Evolutionary conservation across 2,113 vertebrate species (phyloP).

Genomic region (Scytalopus superciliaris): DNA sequence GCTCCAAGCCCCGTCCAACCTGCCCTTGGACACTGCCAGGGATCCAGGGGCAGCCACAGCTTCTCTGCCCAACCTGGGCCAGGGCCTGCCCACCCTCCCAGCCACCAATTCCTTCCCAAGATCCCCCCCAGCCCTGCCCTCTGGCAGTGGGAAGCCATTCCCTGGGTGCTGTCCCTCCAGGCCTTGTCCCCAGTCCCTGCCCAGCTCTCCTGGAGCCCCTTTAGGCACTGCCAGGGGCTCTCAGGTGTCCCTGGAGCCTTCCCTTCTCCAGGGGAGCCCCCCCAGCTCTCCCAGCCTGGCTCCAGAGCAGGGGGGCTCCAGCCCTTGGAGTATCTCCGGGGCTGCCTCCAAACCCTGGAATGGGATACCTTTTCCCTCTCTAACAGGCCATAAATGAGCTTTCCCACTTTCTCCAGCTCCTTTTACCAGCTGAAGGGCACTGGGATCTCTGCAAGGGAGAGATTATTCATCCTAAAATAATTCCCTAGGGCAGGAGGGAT

Average conservation of each 20-base stretch:
- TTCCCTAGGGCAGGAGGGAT: rapidly evolving
- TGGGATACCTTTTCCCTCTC: background rate
- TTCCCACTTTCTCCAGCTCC: background rate
- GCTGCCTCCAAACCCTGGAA: background rate
- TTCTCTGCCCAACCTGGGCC: background rate
- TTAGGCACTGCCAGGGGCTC: rapidly evolving
- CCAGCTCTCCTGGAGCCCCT: background rate
- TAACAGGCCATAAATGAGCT: background rate
- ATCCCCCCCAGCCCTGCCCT: background rate
- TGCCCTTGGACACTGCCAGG: background rate
- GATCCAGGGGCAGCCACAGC: background rate
- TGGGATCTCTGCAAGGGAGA: rapidly evolving
- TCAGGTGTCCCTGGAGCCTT: rapidly evolving
- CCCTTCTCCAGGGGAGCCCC: background rate
- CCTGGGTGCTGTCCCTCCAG: background rate
- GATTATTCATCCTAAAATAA: background rate
- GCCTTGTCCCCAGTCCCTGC: background rate
- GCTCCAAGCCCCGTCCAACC: background rate
- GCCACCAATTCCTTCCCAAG: rapidly evolving
- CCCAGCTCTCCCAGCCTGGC: background rate
- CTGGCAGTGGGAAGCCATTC: background rate
- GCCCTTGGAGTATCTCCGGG: background rate
- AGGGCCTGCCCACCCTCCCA: background rate
- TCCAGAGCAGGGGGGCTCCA: background rate
- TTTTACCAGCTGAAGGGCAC: background rate